A percentile compares a stretch with the other conserved stretches of the same genome.
phyloP scores from a whole-genome alignment of 1,140 invertebrate genomes.

The Metaphire vulgaris region DNA sequence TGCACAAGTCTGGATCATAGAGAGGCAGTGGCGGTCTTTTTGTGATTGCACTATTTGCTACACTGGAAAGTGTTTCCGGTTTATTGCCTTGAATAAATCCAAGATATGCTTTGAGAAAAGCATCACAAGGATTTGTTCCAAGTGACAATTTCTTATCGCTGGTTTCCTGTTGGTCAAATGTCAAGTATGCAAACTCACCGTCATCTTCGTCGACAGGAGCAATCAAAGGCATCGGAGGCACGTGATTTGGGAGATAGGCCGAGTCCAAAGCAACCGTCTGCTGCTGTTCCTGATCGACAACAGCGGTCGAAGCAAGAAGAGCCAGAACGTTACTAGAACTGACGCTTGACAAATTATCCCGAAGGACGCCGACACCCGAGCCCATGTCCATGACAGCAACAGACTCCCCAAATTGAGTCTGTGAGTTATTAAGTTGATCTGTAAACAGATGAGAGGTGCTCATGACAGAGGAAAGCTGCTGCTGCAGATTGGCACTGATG shows the following conservation, averaged over 20 bases:
- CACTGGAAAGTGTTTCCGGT: conserved; percentile 47
- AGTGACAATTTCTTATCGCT: background rate
- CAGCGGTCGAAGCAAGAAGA: conserved; percentile 13
- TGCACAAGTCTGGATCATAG: conserved; percentile 44
- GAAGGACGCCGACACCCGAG: background rate
- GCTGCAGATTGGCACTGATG: background rate
- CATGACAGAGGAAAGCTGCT: background rate
- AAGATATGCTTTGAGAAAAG: conserved; percentile 34
- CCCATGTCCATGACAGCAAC: background rate
- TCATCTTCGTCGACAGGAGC: conserved; percentile 18
- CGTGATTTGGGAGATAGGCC: background rate
- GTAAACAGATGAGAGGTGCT: background rate
- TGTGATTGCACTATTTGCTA: conserved; percentile 39
- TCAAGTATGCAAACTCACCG: conserved; percentile 18
- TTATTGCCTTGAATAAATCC: conserved; percentile 48
- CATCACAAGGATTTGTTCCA: background rate
- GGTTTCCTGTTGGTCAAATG: too few relatives aligned
- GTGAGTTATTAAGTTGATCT: background rate
- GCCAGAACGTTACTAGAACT: conserved; percentile 15
- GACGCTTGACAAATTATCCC: background rate
- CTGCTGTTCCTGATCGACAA: conserved; percentile 11
- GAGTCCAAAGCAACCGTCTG: background rate
- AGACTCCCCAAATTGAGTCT: background rate
- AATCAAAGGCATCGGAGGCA: background rate
- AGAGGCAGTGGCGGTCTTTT: conserved; percentile 46